Evolutionary conservation across 1,140 invertebrate species (phyloP).

Genomic region (Sycophila sp.): DNA sequence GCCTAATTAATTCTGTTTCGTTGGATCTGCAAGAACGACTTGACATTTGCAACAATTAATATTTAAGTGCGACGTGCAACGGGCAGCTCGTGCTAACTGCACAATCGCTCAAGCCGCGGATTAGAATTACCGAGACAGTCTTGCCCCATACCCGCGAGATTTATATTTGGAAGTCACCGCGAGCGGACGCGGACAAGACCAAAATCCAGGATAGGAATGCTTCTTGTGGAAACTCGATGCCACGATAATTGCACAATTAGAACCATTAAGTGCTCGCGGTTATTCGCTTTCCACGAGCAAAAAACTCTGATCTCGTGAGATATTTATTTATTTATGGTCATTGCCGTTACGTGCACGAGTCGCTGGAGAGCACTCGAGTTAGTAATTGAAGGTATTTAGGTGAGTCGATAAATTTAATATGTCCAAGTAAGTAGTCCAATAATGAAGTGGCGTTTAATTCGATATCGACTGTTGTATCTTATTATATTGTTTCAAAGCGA

Average conservation of each 20-base stretch:
- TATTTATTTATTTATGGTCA: slow-evolving; percentile 14
- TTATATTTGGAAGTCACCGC: slow-evolving; percentile 1
- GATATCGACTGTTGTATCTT: no score
- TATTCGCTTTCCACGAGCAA: background rate
- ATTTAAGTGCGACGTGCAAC: background rate
- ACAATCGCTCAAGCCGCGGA: no score
- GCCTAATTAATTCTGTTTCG: slow-evolving; percentile 3
- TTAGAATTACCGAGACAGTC: background rate
- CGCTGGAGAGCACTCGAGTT: background rate
- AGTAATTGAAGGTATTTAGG: background rate
- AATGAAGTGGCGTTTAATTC: background rate
- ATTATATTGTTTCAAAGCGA: no score
- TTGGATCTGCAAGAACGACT: background rate
- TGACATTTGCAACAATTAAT: background rate
- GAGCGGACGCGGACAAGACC: background rate
- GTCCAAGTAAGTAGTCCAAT: background rate
- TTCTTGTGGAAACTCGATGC: background rate
- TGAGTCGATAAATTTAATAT: background rate
- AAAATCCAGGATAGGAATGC: background rate
- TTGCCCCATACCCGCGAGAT: background rate
- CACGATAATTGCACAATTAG: slow-evolving; percentile 12
- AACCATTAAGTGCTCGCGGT: background rate
- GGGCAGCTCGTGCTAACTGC: no score
- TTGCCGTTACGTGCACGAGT: background rate
- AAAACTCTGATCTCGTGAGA: background rate